phyloP scores from a whole-genome alignment of 2,888 invertebrate species.

The Gryllus longicercus region DNA sequence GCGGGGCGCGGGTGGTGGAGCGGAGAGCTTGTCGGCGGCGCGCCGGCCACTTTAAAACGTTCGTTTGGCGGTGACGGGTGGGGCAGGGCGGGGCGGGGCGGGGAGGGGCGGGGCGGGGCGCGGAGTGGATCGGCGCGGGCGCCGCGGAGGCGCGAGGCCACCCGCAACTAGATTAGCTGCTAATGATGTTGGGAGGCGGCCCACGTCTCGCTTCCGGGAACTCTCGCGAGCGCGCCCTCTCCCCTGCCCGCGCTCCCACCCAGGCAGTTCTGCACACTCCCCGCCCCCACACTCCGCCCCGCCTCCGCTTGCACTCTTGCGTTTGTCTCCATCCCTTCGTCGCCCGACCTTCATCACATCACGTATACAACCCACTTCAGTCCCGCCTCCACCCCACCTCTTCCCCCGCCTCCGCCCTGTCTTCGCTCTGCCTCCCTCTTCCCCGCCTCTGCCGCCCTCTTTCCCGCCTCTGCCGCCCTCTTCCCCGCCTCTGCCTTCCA shows the following conservation, averaged over 20 bases:
- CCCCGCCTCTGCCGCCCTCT: too few relatives aligned
- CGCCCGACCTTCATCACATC: background rate
- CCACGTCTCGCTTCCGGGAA: background rate
- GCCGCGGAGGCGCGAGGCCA: background rate
- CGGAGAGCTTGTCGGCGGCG: too few relatives aligned
- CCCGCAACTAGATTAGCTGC: background rate
- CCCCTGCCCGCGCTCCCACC: too few relatives aligned
- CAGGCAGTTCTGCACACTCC: too few relatives aligned
- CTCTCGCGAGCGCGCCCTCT: background rate
- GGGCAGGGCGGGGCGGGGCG: background rate
- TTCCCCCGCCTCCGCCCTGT: too few relatives aligned
- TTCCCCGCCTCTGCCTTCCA: too few relatives aligned
- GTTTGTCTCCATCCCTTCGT: background rate
- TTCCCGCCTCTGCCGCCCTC: too few relatives aligned
- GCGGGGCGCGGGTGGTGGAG: too few relatives aligned
- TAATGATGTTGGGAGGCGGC: constrained; percentile 6
- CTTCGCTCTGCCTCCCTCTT: too few relatives aligned
- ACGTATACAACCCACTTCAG: background rate
- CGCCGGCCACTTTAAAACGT: background rate
- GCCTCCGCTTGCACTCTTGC: background rate
- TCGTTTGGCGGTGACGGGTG: background rate
- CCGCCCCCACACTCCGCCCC: background rate
- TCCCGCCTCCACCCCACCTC: too few relatives aligned
- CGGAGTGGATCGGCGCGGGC: background rate
- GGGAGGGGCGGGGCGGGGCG: background rate